Evolutionary conservation across 2,113 vertebrate species (phyloP), one percentile per base, ranked within the genome.

Genomic region (Martes martes): DNA sequence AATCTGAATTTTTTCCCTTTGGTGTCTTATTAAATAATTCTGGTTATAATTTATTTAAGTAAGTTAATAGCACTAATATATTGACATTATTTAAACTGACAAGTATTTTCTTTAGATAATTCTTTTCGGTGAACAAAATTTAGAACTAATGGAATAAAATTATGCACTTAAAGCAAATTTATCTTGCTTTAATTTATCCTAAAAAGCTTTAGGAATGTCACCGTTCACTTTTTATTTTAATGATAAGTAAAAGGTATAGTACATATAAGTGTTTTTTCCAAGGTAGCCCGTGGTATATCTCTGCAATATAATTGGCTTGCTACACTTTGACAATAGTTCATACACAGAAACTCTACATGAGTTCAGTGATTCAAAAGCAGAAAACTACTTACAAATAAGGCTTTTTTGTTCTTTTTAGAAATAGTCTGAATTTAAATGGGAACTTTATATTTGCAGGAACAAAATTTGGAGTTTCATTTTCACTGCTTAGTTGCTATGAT

Each of bases 111-210:
- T 26, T 45, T 8, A 59, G 2, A 42, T 89, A 81, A 80, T 69
- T 96, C 47, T 98, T 98, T 98, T 98, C 95, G 45, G 5, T 87
- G 91, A 97, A 69, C 78, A 73, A 15, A 52, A 98, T 98, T 98
- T 81, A 95, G 74, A 97, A 82, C 94, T 98, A 99, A 97, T 97
- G 96, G 96, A 98, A 96, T 97, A 55, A 88, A 97, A 94, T 97
- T 98, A 94, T 55, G 96, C 36, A 96, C 88, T 94, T 96, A 93
- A 94, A 96, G 81, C 93, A 98, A 97, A 91, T 98, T 94, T 96
- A 24, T 96, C 65, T 96, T 98, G 83, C 52, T 55, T 55, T 96
- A 73, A 65, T 97, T 98, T 96, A 26, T 95, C 16, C 52, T 55
- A 83, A 89, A 97, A 96, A 97, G 80, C 36, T 15, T 97, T 98